Evolutionary conservation across 2,113 vertebrate species (phyloP), one percentile per base, ranked within the genome.

Genomic region (Ifrita kowaldi): DNA sequence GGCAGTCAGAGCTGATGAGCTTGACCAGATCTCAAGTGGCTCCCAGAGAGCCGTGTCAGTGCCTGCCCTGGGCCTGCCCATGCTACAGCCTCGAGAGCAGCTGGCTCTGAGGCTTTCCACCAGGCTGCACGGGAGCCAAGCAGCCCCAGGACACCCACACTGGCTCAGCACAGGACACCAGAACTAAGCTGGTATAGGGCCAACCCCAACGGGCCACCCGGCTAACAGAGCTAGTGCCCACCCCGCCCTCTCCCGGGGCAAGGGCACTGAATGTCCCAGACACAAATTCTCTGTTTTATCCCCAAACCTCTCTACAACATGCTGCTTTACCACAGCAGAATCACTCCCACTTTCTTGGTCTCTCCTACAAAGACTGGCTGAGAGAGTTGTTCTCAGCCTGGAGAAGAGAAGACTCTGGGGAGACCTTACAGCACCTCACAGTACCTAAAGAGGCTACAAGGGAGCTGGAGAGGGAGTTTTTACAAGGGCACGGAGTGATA

Each of bases 201-300:
- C 33, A 49, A 4, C 46, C 60, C 28, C 6, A 5, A 30, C 0
- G 7, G 39, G 71, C 33, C 37, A 44, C 22, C 20, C 0, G 28
- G 33, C 7, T 6, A n/a, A 24, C 2, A 42, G 53, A 52, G 21
- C 19, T 20, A 19, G 17, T 0, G 3, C 50, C 70, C 56, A 44
- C 30, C 49, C 39, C 4, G 2, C 22, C 32, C n/a, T 41, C 84
- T 73, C 55, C 42, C 1, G 2, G 21, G 18, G 6, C 0, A 1
- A 89, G 41, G 22, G 35, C 32, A 79, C 41, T 18, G 19, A 77
- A 55, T 23, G 26, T 26, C 55, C 33, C 46, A 10, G 13, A 55
- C 64, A 79, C 5, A 50, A 65, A 39, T 24, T 42, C 39, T 68
- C n/a, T 60, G 32, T 7, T 7, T 3, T n/a, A 35, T 6, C 52